Conservation (phyloP, 1,140 invertebrate species). For the Frieseomelitta varia region DNA sequence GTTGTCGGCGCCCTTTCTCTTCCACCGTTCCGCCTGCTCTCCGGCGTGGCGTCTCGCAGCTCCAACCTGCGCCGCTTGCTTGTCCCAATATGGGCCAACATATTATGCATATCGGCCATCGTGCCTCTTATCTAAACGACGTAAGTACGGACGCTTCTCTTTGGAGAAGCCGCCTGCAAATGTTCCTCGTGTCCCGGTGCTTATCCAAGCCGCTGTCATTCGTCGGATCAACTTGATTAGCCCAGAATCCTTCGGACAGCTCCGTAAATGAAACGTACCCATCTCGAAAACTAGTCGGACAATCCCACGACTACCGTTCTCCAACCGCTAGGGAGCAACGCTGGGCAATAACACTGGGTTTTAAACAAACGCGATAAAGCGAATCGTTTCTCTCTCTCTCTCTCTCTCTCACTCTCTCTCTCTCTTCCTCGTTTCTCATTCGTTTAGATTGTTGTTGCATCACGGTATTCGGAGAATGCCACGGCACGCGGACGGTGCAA, state of each 20-base stretch:
- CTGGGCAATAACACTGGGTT: conserved; percentile 13
- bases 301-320: neutral
- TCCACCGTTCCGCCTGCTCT: conserved; percentile 44
- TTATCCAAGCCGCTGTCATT: conserved; percentile 50
- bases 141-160: conserved; percentile 67
- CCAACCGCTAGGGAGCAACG: conserved; percentile 23
- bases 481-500: neutral
- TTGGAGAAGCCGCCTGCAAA: conserved; percentile 74
- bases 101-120: conserved; percentile 76
- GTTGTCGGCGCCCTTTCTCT: conserved; percentile 69
- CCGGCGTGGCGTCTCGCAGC: conserved; percentile 32
- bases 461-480: conserved; percentile 15
- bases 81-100: conserved; percentile 76
- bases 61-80: conserved; percentile 42
- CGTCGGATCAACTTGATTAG: conserved; percentile 65
- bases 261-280: conserved; percentile 52
- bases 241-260: conserved; percentile 32
- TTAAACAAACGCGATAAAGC: neutral
- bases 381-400: neutral
- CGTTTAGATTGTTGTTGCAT: conserved; percentile 16
- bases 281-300: conserved; percentile 25
- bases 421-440: neutral
- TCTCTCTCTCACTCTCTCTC: neutral
- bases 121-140: conserved; percentile 76
- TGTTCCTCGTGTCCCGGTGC: conserved; percentile 61